Percentiles rank a stretch among this genome's conserved stretches.
These are phyloP conservation scores for Drosophila persimilis DNA, from an alignment of 1,140 invertebrate genomes.

Conservation along the genomic window DNA sequence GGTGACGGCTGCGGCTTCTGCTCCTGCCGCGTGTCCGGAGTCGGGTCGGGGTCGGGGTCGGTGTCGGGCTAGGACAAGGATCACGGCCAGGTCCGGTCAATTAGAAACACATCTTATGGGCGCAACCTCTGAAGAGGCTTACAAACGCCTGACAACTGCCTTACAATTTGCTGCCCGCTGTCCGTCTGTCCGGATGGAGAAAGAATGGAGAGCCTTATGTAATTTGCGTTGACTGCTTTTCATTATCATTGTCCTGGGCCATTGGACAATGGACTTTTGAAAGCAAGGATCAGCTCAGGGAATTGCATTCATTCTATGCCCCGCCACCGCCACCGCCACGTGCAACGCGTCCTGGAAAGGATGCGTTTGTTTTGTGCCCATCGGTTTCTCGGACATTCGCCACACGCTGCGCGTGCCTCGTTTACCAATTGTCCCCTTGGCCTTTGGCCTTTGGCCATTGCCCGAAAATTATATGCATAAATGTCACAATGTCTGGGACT, in stretches of 20 bases:
- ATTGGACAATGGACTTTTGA: slow-evolving; percentile 39
- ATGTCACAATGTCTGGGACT: slow-evolving; percentile 28
- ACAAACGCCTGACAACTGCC: slow-evolving; percentile 76
- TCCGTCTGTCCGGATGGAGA: slow-evolving; percentile 4
- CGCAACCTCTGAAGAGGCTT: slow-evolving; percentile 78
- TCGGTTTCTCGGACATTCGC: slow-evolving; percentile 72
- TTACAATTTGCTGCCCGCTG: slow-evolving; percentile 23
- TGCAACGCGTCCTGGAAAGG: slow-evolving; percentile 45
- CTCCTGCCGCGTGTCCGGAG: slow-evolving; percentile 58
- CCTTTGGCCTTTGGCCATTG: slow-evolving; percentile 16
- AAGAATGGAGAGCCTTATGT: slow-evolving; percentile 61
- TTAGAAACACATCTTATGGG: slow-evolving; percentile 61
- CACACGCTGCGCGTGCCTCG: slow-evolving; percentile 49
- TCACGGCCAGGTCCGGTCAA: slow-evolving; percentile 32
- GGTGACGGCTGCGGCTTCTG: slow-evolving; percentile 65
- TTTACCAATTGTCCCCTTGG: slow-evolving; percentile 29
- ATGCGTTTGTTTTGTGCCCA: slow-evolving; percentile 43
- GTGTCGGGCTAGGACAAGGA: not conserved
- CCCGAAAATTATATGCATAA: slow-evolving; percentile 69
- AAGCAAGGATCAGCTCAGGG: slow-evolving; percentile 22
- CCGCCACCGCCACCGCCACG: slow-evolving; percentile 65
- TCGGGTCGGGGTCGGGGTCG: no score
- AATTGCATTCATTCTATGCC: slow-evolving; percentile 19
- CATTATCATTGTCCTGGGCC: slow-evolving; percentile 51
- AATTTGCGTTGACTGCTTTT: slow-evolving; percentile 73